Evolutionary conservation across 2,888 invertebrate genomes (phyloP).

Genomic region (Autographa gamma): DNA sequence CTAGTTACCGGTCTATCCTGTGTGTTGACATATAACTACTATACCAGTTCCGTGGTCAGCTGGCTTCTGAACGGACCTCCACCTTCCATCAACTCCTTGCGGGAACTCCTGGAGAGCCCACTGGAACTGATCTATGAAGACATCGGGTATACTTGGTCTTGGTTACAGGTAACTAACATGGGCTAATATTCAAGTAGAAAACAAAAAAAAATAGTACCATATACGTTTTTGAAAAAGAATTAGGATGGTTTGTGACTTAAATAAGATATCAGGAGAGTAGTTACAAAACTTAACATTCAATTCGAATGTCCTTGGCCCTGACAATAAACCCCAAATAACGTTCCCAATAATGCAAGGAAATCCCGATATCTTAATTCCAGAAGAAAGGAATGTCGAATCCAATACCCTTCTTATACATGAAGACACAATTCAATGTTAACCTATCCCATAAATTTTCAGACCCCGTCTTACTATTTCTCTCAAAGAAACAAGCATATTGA

Average conservation of each 20-base stretch:
- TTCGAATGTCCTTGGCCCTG: not conserved
- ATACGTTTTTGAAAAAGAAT: too few relatives aligned
- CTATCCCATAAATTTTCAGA: conserved; percentile 59
- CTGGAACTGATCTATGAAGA: conserved; percentile 85
- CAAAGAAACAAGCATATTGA: conserved; percentile 73
- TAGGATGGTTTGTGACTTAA: too few relatives aligned
- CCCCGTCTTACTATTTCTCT: conserved; percentile 75
- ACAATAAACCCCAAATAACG: not conserved
- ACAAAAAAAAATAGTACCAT: too few relatives aligned
- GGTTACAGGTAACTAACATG: conserved; percentile 72
- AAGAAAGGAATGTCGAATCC: not conserved
- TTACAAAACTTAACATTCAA: not conserved
- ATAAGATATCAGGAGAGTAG: not conserved
- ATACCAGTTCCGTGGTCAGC: conserved; percentile 89
- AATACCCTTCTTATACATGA: not conserved
- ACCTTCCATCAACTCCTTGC: conserved; percentile 82
- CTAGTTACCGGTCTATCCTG: conserved; percentile 78
- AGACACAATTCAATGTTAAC: not conserved
- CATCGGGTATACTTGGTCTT: conserved; percentile 82
- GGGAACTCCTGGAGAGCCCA: conserved; percentile 85
- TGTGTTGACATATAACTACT: conserved; percentile 88
- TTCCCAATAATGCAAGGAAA: not conserved
- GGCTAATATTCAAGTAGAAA: too few relatives aligned
- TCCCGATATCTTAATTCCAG: not conserved
- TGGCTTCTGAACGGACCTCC: conserved; percentile 87